These are phyloP conservation scores for Labia minor DNA, from an alignment of 2,888 invertebrate species.

Conservation along the genomic window DNA sequence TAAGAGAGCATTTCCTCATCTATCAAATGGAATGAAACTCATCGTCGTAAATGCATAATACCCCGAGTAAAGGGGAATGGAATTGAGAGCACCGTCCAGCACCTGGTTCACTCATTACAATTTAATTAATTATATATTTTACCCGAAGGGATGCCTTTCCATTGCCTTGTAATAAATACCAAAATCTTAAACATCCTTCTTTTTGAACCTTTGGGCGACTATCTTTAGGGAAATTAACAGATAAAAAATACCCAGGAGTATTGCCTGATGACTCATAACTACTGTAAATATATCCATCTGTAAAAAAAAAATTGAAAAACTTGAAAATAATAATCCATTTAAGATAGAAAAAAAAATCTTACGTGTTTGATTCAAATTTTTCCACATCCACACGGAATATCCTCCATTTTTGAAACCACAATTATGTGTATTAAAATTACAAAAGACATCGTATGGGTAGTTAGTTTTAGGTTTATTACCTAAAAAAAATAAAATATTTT, in stretches of 20 bases:
- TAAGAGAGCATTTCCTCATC: no score
- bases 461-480: slow-evolving; percentile 27
- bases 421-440: slow-evolving; percentile 29
- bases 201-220: slow-evolving; percentile 22
- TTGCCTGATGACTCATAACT: slow-evolving; percentile 26
- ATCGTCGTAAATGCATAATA: no score
- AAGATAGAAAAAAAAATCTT: not conserved
- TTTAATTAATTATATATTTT: no score
- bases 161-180: slow-evolving; percentile 22
- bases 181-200: slow-evolving; percentile 29
- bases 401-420: slow-evolving; percentile 32
- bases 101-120: no score
- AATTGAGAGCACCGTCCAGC: no score
- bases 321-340: not conserved
- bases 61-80: no score
- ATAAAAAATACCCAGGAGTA: slow-evolving; percentile 28
- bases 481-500: slow-evolving; percentile 21
- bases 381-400: slow-evolving; percentile 29
- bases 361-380: slow-evolving; percentile 28
- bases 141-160: slow-evolving; percentile 19
- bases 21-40: no score
- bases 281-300: slow-evolving; percentile 29
- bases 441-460: slow-evolving; percentile 29
- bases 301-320: slow-evolving; percentile 17
- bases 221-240: slow-evolving; percentile 28